Evolutionary conservation across 2,113 vertebrate species (phyloP), one percentile per base, ranked within the genome.

Genomic region (Astur gentilis): DNA sequence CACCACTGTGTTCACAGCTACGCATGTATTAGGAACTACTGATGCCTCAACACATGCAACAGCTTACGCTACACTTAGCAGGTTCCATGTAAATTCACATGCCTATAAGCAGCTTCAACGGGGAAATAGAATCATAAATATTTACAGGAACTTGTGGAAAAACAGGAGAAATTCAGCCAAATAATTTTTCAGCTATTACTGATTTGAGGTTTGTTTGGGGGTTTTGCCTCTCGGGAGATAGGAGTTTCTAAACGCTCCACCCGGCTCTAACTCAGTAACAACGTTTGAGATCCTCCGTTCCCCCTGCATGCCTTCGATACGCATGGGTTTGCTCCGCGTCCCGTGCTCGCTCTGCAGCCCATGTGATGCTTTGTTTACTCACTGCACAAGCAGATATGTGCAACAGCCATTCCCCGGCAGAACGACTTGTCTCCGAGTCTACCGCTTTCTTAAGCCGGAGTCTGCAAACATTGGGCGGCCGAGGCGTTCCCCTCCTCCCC

Each of bases 291-390:
- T 20, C 3, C 14, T 21, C 44, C 10, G 10, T 42, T 38, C 49
- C 71, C 38, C 44, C 22, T 16, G 31, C 10, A 2, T 14, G 40
- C 62, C 58, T 57, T 66, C 36, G n/a, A 40, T 14, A 32, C 5
- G 2, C 58, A 14, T 0, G 58, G 52, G 31, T 73, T 77, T 70
- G 75, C 76, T 25, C 16, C 12, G 3, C 3, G 54, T 11, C 82
- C 57, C 8, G 18, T 47, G 79, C 95, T 71, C 47, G 79, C 76
- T 42, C 71, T 69, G 79, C 67, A 47, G 70, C 90, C 85, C 92
- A 18, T 71, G 78, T 58, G 91, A 80, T 69, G 94, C 89, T 96
- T 85, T 92, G 89, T 95, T 96, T 95, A 82, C 80, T 31, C 81
- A 3, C 84, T 73, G 69, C 87, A 66, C 77, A 31, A 57, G 89